These are phyloP conservation scores for Protonibea diacanthus DNA, from an alignment of 2,797 vertebrate species.

Conservation along the genomic window DNA sequence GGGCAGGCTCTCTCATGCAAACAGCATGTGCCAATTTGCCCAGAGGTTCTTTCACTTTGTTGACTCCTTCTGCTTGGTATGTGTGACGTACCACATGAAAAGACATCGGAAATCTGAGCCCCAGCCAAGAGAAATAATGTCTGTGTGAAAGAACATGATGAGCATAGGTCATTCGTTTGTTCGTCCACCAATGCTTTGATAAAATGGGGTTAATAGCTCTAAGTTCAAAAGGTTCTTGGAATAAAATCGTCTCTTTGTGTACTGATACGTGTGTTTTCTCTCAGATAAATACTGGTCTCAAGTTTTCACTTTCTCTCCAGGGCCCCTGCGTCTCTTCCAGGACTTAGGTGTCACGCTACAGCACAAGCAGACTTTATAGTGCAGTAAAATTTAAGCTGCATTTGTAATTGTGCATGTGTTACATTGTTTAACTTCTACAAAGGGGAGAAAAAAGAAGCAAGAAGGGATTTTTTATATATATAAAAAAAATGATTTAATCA, in stretches of 20 bases:
- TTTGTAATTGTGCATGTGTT: not conserved
- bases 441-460: not conserved
- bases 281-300: not conserved
- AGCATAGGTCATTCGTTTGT: not conserved
- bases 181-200: not conserved
- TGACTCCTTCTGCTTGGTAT: slow-evolving; percentile 55
- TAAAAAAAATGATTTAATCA: slow-evolving; percentile 18
- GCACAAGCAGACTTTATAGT: not conserved
- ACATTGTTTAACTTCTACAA: not conserved
- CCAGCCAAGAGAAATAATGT: not conserved
- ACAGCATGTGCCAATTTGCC: not conserved
- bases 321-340: not conserved
- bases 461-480: not conserved
- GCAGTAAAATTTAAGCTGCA: not conserved
- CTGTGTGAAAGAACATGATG: slow-evolving; percentile 9
- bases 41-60: slow-evolving; percentile 9
- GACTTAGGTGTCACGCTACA: not conserved
- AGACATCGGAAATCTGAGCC: slow-evolving; percentile 4
- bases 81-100: slow-evolving; percentile 26
- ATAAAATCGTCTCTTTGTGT: not conserved
- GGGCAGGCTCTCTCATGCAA: not conserved
- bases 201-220: not conserved
- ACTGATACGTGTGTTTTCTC: not conserved
- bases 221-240: not conserved
- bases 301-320: slow-evolving; percentile 12